Evolutionary conservation across 2,888 invertebrate genomes (phyloP), one percentile per base, ranked within the genome.

Genomic region (Keiferia lycopersicella): DNA sequence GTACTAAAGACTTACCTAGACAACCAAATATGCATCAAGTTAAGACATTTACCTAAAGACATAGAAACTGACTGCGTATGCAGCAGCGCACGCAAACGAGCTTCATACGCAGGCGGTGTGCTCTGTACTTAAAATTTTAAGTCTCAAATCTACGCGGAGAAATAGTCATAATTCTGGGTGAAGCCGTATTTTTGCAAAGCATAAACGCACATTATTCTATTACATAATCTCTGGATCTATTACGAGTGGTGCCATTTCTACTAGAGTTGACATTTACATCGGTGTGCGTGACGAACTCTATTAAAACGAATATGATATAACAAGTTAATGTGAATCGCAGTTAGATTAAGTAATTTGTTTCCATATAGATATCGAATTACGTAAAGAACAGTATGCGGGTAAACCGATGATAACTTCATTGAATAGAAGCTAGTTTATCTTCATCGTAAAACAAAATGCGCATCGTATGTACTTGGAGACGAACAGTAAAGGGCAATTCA

Each of bases 281-380:
- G 56, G 56, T 30, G 56, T 56, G 56, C 56, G 56, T 56, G 56
- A 56, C 56, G 14, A 56, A 30, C 56, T 51, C 22, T 20, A 51
- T 51, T 51, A 51, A 20, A 48, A 16, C 12, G 20, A 22, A 11
- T 11, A 7, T 12, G 51, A 51, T 51, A 51, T 51, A 51, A 20
- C 20, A 51, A 51, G n/a, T n/a, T n/a, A n/a, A n/a, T n/a, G n/a
- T n/a, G n/a, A n/a, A n/a, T n/a, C n/a, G n/a, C n/a, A n/a, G n/a
- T 51, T n/a, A 26, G 11, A 30, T 56, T 56, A 56, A 30, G 30
- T 26, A 14, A 53, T 53, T 26, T 53, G 26, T 12, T 53, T 8
- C 26, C 18, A 11, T 20, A 41, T 41, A 41, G 41, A 41, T 41
- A 41, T 41, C 14, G 12, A 14, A 41, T 41, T 41, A 41, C 41